Conservation (phyloP, 1,140 invertebrate genomes). For the Heliconius himera region DNA sequence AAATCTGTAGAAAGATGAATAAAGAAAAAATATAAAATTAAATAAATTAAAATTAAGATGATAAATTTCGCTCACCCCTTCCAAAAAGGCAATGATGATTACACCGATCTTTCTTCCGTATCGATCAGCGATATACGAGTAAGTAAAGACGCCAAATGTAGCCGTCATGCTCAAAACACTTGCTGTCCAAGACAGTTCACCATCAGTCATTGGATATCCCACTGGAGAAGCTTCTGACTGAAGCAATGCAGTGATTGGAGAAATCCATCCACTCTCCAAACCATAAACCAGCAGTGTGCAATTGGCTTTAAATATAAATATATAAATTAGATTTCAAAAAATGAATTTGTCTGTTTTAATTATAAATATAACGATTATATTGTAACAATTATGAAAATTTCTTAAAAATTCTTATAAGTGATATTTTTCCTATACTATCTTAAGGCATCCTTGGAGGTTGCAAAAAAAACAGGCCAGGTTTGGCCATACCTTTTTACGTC, state of each 20-base stretch:
- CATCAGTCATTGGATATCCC: slow-evolving; percentile 70
- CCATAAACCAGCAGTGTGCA: slow-evolving; percentile 77
- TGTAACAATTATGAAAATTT: too few species aligned
- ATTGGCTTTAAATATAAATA: slow-evolving; percentile 70
- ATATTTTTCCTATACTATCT: too few species aligned
- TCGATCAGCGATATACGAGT: slow-evolving; percentile 39
- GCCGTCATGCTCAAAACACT: slow-evolving; percentile 43
- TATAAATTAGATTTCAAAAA: too few species aligned
- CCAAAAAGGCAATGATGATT: slow-evolving; percentile 39
- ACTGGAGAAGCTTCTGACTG: slow-evolving; percentile 67
- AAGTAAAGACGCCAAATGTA: slow-evolving; percentile 32
- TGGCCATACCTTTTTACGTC: too few species aligned
- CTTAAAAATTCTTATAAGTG: too few species aligned
- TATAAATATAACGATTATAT: background rate
- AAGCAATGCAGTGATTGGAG: slow-evolving; percentile 76
- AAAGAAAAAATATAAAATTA: too few species aligned
- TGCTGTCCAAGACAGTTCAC: slow-evolving; percentile 73
- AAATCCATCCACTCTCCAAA: slow-evolving; percentile 80
- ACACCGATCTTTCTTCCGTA: slow-evolving; percentile 44
- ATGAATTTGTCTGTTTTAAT: background rate
- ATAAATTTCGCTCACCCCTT: slow-evolving; percentile 31
- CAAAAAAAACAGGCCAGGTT: too few species aligned
- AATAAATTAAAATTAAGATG: too few species aligned
- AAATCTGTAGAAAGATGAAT: slow-evolving; percentile 35
- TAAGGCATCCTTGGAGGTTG: too few species aligned